These are phyloP conservation scores for Eulemur mongoz DNA, from an alignment of 2,797 vertebrate species.

Conservation along the genomic window DNA sequence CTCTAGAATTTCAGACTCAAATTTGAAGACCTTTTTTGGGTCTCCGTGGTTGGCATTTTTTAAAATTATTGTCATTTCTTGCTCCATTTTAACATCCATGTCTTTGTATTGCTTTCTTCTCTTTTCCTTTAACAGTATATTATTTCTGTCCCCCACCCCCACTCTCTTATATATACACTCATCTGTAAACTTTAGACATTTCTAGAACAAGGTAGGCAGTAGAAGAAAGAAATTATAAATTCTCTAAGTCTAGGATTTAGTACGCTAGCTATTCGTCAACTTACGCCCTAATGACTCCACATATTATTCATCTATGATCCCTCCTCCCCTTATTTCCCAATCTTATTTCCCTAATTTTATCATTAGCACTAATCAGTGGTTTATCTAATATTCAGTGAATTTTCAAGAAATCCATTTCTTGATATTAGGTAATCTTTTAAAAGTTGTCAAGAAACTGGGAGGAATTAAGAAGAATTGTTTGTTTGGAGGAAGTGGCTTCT, in stretches of 20 bases:
- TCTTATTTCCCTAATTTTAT: neutral
- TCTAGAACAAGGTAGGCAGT: constrained; percentile 17
- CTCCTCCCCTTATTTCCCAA: neutral
- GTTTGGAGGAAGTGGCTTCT: neutral
- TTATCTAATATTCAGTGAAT: constrained; percentile 5
- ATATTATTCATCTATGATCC: neutral
- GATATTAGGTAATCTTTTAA: constrained; percentile 5
- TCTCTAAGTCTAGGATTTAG: neutral
- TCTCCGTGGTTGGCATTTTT: neutral
- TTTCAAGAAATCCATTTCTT: constrained; percentile 39
- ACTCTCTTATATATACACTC: too few relatives aligned
- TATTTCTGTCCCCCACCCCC: neutral
- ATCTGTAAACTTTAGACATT: neutral
- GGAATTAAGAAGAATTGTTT: neutral
- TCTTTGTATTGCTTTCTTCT: neutral
- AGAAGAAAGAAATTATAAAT: neutral
- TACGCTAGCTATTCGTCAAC: neutral
- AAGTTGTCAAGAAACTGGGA: constrained; percentile 25
- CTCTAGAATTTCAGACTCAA: neutral
- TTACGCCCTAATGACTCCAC: neutral
- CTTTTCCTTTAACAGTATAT: neutral
- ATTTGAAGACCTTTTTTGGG: neutral
- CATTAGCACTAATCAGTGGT: neutral
- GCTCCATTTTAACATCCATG: neutral
- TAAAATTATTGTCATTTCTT: neutral